Percentiles rank a stretch among this genome's conserved stretches.
Evolutionary conservation across 2,797 vertebrate genomes (phyloP).

Genomic region (Platyrinchus mystaceus): DNA sequence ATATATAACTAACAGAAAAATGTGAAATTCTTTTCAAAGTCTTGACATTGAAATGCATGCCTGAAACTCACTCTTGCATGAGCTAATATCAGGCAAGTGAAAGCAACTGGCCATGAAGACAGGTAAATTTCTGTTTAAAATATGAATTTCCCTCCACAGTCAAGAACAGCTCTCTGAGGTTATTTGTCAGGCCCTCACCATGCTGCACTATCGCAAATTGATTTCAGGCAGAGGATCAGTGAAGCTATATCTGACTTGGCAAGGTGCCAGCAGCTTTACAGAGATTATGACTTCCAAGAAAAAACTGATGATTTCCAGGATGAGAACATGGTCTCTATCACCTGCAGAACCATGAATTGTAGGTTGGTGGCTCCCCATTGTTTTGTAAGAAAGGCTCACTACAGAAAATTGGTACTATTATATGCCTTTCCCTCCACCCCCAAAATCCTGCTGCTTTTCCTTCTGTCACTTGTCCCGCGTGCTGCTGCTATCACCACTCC

Average conservation of each 20-base stretch:
- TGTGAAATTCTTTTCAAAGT: neutral
- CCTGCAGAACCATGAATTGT: neutral
- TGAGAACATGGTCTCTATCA: neutral
- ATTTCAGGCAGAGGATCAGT: neutral
- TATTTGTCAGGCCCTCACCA: neutral
- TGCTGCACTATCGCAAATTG: neutral
- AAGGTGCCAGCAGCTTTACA: neutral
- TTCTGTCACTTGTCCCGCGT: neutral
- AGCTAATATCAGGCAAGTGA: conserved; percentile 38
- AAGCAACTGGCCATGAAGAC: conserved; percentile 16
- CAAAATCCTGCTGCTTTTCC: neutral
- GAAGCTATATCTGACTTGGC: neutral
- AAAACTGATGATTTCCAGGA: neutral
- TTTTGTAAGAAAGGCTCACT: neutral
- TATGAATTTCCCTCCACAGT: neutral
- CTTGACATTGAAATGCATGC: conserved; percentile 21
- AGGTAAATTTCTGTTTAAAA: conserved; percentile 17
- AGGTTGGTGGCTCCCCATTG: neutral
- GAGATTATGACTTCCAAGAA: neutral
- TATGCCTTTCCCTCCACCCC: neutral
- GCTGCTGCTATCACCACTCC: neutral
- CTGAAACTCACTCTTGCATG: conserved; percentile 43
- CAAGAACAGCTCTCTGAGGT: neutral
- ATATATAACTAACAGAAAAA: conserved; percentile 11
- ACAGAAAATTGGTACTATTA: neutral